Evolutionary conservation across 2,888 invertebrate species (phyloP).

Genomic region (Hirtodrosophila duncani): DNA sequence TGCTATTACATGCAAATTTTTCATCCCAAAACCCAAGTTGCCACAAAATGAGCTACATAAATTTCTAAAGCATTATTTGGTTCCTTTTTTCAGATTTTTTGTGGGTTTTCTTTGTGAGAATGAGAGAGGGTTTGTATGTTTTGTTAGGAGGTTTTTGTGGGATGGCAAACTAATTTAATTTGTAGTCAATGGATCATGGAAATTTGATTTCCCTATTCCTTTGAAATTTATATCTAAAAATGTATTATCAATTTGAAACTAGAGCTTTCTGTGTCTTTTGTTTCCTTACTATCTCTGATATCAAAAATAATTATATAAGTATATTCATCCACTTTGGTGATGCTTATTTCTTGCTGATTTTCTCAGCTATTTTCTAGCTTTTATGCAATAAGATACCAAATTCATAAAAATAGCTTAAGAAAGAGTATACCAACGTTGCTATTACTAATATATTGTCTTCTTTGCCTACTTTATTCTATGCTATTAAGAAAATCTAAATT

Average conservation of each 20-base stretch:
- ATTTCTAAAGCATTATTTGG: conserved; percentile 24
- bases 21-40: conserved; percentile 30
- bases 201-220: too few species aligned
- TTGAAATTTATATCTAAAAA: too few species aligned
- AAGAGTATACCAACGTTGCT: neutral
- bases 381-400: too few species aligned
- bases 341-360: neutral
- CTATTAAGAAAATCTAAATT: conserved; percentile 36
- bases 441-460: neutral
- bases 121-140: conserved; percentile 2
- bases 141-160: neutral
- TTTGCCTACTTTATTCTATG: conserved; percentile 22
- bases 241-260: too few species aligned
- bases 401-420: too few species aligned
- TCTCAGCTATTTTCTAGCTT: neutral
- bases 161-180: too few species aligned
- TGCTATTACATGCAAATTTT: conserved; percentile 61
- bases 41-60: conserved; percentile 58
- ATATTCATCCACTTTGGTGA: too few species aligned
- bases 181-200: too few species aligned
- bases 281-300: too few species aligned
- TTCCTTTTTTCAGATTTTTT: conserved; percentile 17
- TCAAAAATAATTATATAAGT: too few species aligned
- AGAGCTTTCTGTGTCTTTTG: too few species aligned
- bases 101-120: conserved; percentile 8